These are phyloP conservation scores for Gavialis gangeticus DNA, from an alignment of 2,113 vertebrate genomes.

Conservation along the genomic window DNA sequence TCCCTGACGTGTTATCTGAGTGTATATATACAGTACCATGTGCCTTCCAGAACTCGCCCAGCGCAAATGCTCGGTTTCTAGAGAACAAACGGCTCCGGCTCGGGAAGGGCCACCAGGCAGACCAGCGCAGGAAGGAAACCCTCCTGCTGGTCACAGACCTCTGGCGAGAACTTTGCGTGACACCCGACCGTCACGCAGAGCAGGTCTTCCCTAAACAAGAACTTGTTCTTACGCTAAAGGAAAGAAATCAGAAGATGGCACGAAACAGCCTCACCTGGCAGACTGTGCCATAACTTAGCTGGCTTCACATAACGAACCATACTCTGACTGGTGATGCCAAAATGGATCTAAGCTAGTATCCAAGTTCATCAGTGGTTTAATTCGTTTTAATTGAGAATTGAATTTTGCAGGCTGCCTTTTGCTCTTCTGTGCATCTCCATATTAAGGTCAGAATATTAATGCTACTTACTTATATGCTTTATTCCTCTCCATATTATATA, in stretches of 20 bases:
- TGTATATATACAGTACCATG: neutral
- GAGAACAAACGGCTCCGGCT: neutral
- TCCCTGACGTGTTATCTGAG: neutral
- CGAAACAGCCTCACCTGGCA: fast-evolving
- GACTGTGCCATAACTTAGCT: neutral
- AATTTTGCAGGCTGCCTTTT: neutral
- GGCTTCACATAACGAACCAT: neutral
- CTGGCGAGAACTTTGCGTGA: neutral
- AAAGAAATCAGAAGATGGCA: neutral
- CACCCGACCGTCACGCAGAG: neutral
- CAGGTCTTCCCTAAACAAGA: neutral
- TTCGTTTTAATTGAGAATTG: neutral
- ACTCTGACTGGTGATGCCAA: neutral
- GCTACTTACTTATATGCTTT: neutral
- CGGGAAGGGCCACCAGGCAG: fast-evolving
- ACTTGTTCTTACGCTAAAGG: fast-evolving
- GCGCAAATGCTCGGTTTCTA: fast-evolving
- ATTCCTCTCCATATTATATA: fast-evolving
- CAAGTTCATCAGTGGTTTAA: fast-evolving
- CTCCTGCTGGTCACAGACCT: neutral
- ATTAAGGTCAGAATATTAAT: fast-evolving
- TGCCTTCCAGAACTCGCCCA: neutral
- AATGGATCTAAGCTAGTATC: neutral
- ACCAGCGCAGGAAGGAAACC: neutral
- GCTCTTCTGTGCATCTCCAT: neutral